Base-by-base conservation (phyloP, 92 coral and sea anemone genomes). In the Chrysogorgia sp. region DNA sequence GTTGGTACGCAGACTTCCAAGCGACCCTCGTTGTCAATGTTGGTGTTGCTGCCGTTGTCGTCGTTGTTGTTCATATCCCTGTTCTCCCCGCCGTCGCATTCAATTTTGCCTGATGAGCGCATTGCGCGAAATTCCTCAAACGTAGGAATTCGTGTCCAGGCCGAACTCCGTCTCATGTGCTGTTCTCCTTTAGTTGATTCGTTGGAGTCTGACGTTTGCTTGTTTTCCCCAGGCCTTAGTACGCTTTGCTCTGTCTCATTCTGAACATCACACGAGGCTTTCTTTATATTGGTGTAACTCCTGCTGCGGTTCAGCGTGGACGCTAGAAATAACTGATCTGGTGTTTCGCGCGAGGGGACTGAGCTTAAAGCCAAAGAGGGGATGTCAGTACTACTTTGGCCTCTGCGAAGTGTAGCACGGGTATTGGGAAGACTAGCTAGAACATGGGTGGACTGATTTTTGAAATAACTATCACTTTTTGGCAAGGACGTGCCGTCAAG, bases 71-170 rank as follows among this genome's bases (percentile, higher is more conserved):
- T 32, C 7, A 17, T 48, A 10, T 25, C 20, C 23, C 0, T 15
- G 25, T 25, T 34, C 14, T 66, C 37, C 52, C 37, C 20, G 34
- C 32, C 24, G 21, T 40, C 75, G 34, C 45, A 31, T 30, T 52
- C 8, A 23, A 50, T 21, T 40, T 72, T 34, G 8, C 33, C 34
- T n/a, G 32, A 13, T 3, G 79, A 58, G 7, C 79, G 63, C 79
- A 72, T 72, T 20, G 63, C 34, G 13, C 79, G 79, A 55, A 96
- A 96, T 75, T 96, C 99, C 57, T 91, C 88, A 68, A 92, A 96
- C 21, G 89, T 77, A 12, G 99, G 99, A 12, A 96, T 89, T 8
- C 91, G 99, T 21, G 84, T 71, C 50, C 82, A 79, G 2, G 97
- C 96, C 24, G 85, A 43, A 10, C 64, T 72, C 37, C 79, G 63